phyloP scores from a whole-genome alignment of 2,113 vertebrate species.

The Entosphenus tridentatus region DNA sequence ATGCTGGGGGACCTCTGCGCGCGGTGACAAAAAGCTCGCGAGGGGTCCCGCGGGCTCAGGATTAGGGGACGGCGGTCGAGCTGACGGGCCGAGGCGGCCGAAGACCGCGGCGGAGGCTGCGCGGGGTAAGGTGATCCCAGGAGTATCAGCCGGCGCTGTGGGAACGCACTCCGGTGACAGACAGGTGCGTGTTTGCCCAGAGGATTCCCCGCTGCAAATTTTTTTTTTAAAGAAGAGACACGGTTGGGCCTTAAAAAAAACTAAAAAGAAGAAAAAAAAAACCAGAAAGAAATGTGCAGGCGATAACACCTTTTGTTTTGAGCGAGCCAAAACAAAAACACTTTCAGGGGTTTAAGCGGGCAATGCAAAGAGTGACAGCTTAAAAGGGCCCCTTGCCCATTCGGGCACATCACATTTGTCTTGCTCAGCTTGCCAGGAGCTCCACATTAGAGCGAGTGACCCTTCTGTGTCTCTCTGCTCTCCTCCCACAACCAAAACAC shows the following conservation, averaged over 20 bases:
- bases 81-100: too few species aligned
- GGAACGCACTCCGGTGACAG: conserved; percentile 2
- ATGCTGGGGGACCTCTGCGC: too few species aligned
- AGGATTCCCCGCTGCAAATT: not conserved
- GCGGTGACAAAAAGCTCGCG: too few species aligned
- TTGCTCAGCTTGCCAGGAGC: conserved; percentile 5
- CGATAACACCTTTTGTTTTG: conserved; percentile 6
- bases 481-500: not conserved
- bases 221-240: not conserved
- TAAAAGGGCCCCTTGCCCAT: conserved; percentile 2
- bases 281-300: not conserved
- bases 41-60: too few species aligned
- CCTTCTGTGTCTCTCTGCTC: not conserved
- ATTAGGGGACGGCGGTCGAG: too few species aligned
- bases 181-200: conserved; percentile 5
- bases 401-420: conserved; percentile 4
- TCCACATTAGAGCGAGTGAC: not conserved
- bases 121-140: not conserved
- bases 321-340: conserved; percentile 6
- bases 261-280: too few species aligned
- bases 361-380: conserved; percentile 5
- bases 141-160: conserved; percentile 2
- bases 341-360: conserved; percentile 6
- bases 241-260: not conserved
- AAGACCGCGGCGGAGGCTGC: too few species aligned